These are phyloP conservation scores for Poeciliopsis gracilis DNA, from an alignment of 2,797 vertebrate genomes.

Conservation along the genomic window DNA sequence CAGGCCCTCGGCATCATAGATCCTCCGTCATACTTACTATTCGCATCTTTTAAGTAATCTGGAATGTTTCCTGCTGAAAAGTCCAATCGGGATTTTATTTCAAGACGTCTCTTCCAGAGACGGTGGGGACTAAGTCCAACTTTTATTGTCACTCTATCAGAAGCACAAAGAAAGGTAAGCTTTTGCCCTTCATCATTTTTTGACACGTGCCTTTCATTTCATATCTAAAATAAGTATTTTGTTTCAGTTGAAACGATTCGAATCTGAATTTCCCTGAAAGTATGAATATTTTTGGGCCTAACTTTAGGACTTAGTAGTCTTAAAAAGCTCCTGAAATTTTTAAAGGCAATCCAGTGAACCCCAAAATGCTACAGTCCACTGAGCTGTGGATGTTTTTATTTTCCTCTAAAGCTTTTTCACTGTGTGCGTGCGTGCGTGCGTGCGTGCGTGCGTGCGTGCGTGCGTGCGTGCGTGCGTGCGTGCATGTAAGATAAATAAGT, in stretches of 20 bases:
- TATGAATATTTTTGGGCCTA: not conserved
- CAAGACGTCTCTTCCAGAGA: too few relatives aligned
- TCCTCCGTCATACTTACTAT: not conserved
- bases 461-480: not conserved
- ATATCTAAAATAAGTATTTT: not conserved
- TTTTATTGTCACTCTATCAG: too few relatives aligned
- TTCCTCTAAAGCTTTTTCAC: not conserved
- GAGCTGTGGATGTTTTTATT: not conserved
- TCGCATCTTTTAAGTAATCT: not conserved
- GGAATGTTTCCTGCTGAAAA: not conserved
- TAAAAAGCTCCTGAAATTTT: not conserved
- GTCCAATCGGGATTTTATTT: too few relatives aligned
- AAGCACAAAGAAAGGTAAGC: too few relatives aligned
- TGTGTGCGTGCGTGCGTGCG: not conserved
- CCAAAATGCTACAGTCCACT: not conserved
- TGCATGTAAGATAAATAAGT: not conserved
- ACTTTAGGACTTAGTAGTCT: not conserved
- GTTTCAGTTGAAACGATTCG: not conserved
- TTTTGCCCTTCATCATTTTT: not conserved
- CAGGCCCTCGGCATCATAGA: not conserved
- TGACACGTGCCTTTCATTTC: not conserved
- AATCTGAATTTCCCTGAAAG: not conserved
- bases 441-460: not conserved
- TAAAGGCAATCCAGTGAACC: not conserved
- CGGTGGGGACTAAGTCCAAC: too few relatives aligned